phyloP scores from a whole-genome alignment of 2,797 vertebrate species.

The Sternotherus odoratus region DNA sequence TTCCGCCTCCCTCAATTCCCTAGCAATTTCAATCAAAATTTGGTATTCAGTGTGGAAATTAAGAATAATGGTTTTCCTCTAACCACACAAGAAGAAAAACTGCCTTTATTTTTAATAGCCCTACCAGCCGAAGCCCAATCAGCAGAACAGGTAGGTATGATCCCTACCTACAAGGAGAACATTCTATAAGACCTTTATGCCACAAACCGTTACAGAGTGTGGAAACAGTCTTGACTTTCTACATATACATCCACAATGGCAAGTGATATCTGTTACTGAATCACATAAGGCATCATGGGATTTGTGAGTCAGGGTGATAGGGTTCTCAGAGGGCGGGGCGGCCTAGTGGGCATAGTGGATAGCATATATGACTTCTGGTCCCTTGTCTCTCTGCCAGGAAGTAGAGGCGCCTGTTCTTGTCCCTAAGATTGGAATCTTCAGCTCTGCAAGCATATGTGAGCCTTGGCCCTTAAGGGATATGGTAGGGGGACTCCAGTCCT shows the following conservation, averaged over 20 bases:
- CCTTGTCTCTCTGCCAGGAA: neutral
- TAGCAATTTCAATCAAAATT: neutral
- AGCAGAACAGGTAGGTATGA: neutral
- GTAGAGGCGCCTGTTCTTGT: neutral
- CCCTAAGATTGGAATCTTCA: neutral
- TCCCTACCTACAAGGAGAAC: neutral
- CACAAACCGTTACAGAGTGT: neutral
- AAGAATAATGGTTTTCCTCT: neutral
- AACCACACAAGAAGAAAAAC: neutral
- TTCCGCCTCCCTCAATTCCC: neutral
- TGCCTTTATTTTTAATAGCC: neutral
- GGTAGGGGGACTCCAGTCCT: too few species aligned
- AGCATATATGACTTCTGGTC: neutral
- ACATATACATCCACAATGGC: rapidly evolving
- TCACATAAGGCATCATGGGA: neutral
- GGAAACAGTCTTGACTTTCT: neutral
- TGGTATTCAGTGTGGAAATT: neutral
- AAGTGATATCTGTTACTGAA: neutral
- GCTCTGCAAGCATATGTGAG: neutral
- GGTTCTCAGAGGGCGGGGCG: too few species aligned
- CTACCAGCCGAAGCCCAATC: neutral
- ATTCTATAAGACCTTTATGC: neutral
- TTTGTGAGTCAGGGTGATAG: neutral
- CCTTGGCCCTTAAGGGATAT: neutral
- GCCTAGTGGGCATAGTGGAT: neutral